A percentile compares a stretch with the other conserved stretches of the same genome.
These are phyloP conservation scores for Agrochola litura DNA, from an alignment of 2,888 invertebrate genomes.

Conservation along the genomic window DNA sequence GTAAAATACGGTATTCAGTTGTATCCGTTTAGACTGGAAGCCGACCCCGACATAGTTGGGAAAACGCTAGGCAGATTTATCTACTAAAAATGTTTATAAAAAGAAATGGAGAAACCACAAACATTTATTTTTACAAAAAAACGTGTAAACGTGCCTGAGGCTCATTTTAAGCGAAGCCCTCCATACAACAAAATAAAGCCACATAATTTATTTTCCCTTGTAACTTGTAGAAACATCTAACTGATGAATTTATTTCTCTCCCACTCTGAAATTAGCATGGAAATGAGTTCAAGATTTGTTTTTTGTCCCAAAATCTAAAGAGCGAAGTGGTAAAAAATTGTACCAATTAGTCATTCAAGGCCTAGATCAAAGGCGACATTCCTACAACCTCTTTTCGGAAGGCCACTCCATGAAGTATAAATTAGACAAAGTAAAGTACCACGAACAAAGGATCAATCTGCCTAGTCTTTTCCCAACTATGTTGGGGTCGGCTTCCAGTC, in stretches of 20 bases:
- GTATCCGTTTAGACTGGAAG: too few relatives aligned
- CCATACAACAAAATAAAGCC: slow-evolving; percentile 22
- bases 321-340: slow-evolving; percentile 47
- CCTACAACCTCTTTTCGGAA: slow-evolving; percentile 22
- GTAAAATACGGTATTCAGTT: too few relatives aligned
- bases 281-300: slow-evolving; percentile 59
- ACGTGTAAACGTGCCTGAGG: background rate
- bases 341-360: slow-evolving; percentile 55
- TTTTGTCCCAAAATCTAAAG: slow-evolving; percentile 39
- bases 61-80: background rate
- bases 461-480: too few relatives aligned
- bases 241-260: slow-evolving; percentile 48
- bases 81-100: background rate
- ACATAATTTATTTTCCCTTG: slow-evolving; percentile 42
- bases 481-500: too few relatives aligned
- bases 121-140: background rate
- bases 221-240: slow-evolving; percentile 32
- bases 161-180: slow-evolving; percentile 7
- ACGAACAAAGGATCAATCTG: too few relatives aligned
- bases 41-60: too few relatives aligned
- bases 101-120: background rate
- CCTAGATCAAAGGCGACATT: slow-evolving; percentile 59
- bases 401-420: slow-evolving; percentile 10
- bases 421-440: slow-evolving; percentile 14
- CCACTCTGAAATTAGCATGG: slow-evolving; percentile 57